Evolutionary conservation across 2,113 vertebrate species (phyloP), one percentile per base, ranked within the genome.

Genomic region (Ictalurus punctatus): DNA sequence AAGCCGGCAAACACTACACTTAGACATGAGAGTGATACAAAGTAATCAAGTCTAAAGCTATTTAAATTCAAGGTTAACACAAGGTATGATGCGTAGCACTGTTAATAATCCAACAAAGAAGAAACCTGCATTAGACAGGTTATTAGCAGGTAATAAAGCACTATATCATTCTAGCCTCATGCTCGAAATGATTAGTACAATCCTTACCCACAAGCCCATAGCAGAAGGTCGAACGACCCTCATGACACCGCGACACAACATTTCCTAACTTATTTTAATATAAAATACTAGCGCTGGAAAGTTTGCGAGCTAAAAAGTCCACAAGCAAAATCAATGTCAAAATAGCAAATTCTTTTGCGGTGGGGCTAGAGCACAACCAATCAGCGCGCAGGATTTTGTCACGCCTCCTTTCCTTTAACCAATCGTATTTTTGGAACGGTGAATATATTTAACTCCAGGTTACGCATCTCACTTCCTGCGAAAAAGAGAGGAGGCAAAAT

Each of bases 201-300:
- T 84, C 7, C 88, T 89, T 85, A 89, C 88, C 88, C 69, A 9
- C 59, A 34, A 37, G 61, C 48, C 56, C 30, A 85, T 9, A 21
- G 37, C 74, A 63, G 54, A 44, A 48, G 73, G 48, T 16, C 73
- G 83, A 59, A 85, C 6, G 25, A 27, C 8, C 23, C 48, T 80
- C 48, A 44, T 21, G 0, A 89, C 9, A 58, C 12, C 48, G 54
- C 13, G 37, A 58, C 56, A 69, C 59, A 71, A 44, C 88, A 89
- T 89, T 16, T 58, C 61, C 23, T 3, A 54, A 61, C 25, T 27
- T 8, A 2, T 16, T n/a, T 54, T 14, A 25, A 25, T 40, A 5
- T 40, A 14, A 61, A 61, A 13, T 2, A 37, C 19, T 13, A 23
- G 4, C 7, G 13, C 9, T 13, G 19, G 6, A 59, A 34, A 25